Evolutionary conservation across 2,888 invertebrate species (phyloP).

Genomic region (Dynastes grantii): DNA sequence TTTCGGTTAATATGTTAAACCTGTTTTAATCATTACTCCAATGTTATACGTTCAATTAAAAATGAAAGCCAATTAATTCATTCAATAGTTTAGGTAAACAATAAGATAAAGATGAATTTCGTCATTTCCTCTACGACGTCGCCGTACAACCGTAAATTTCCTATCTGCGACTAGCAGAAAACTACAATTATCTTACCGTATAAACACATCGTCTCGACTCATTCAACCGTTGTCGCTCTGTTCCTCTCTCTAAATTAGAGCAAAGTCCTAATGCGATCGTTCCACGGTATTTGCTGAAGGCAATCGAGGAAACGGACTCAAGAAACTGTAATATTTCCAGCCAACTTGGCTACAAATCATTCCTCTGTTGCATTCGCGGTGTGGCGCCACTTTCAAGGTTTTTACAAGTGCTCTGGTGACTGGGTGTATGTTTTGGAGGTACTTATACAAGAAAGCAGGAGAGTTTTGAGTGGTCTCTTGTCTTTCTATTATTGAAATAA

Average conservation of each 20-base stretch:
- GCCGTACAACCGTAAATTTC: slow-evolving; percentile 10
- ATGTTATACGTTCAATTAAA: background rate
- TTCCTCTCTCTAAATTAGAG: slow-evolving; percentile 18
- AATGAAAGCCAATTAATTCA: background rate
- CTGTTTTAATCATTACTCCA: background rate
- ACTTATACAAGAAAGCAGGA: background rate
- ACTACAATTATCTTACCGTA: slow-evolving; percentile 33
- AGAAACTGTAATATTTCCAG: slow-evolving; percentile 21
- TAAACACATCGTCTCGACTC: slow-evolving; percentile 10
- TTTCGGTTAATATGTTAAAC: background rate
- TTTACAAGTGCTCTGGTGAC: background rate
- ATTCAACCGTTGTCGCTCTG: slow-evolving; percentile 15
- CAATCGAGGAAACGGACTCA: slow-evolving; percentile 26
- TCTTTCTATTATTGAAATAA: slow-evolving; percentile 5
- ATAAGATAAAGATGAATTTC: background rate
- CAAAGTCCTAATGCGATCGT: slow-evolving; percentile 17
- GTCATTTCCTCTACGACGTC: background rate
- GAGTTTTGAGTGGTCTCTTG: slow-evolving; percentile 7
- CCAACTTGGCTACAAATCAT: slow-evolving; percentile 27
- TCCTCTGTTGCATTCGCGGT: slow-evolving; percentile 24
- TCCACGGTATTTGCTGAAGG: slow-evolving; percentile 18
- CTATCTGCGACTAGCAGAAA: slow-evolving; percentile 27
- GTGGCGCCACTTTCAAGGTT: slow-evolving; percentile 31
- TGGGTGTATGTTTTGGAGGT: background rate
- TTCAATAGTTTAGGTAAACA: background rate